Evolutionary conservation across 2,888 invertebrate genomes (phyloP), one percentile per base, ranked within the genome.

Genomic region (Cataglyphis albicans): DNA sequence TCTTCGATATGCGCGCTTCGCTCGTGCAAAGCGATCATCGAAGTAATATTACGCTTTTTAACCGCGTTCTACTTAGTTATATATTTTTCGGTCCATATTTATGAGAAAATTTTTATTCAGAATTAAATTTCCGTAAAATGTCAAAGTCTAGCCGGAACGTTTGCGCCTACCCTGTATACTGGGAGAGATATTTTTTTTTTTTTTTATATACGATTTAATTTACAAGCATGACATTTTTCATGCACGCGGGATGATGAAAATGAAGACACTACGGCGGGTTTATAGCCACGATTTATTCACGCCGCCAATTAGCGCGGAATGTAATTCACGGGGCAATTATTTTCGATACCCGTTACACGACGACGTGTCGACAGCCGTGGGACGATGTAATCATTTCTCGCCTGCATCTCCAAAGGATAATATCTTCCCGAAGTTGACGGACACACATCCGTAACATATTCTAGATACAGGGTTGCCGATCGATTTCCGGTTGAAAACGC

Each of bases 301-400:
- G 55, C 65, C 52, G 65, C 76, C 68, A 76, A 76, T 76, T 76
- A 67, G 67, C 55, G 68, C 38, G 68, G 55, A 76, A 76, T 67
- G 67, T 76, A 55, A 65, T 76, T 67, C 76, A 38, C 55, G 68
- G n/a, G 12, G 67, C 55, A 67, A 76, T 76, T 67, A 76, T 76
- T 76, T 67, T 55, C 29, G 67, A 55, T 55, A 55, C 25, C 55
- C 76, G 67, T 76, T 76, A 76, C 67, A 12, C 76, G 29, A n/a
- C 29, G 29, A 64, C 25, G 65, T 75, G 75, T 75, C 64, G 75
- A 65, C 75, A 75, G 52, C 25, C 38, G 48, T 48, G 74, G 44
- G 41, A 15, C 38, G 52, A 7, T 15, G 65, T 29, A 38, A 67
- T 65, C 52, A 59, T 15, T 63, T 38, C 52, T 9, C 48, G 41